A percentile compares a stretch with the other conserved stretches of the same genome.
Conservation (phyloP, 2,113 vertebrate genomes). For the Erpornis zantholeuca region DNA sequence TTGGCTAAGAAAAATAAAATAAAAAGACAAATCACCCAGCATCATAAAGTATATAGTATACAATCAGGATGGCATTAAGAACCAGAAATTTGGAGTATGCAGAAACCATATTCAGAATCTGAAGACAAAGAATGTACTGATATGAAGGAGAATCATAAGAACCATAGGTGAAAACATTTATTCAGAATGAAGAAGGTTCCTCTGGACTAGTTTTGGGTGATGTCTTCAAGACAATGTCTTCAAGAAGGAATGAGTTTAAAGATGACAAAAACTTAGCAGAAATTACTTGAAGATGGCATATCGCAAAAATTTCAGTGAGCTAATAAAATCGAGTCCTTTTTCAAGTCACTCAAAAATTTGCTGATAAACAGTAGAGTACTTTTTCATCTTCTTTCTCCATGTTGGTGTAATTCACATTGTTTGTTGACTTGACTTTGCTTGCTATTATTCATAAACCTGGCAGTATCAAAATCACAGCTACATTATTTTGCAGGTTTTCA, state of each 20-base stretch:
- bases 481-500: not conserved
- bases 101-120: not conserved
- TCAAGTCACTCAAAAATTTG: not conserved
- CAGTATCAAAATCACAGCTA: not conserved
- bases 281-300: not conserved
- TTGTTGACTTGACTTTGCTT: not conserved
- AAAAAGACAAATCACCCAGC: not conserved
- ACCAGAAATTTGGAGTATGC: not conserved
- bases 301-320: not conserved
- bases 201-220: not conserved
- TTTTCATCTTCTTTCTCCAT: not conserved
- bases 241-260: not conserved
- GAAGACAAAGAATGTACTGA: not conserved
- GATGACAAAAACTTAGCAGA: not conserved
- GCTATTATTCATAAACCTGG: not conserved
- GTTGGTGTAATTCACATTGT: not conserved
- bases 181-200: not conserved
- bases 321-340: not conserved
- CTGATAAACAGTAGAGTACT: not conserved
- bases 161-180: not conserved
- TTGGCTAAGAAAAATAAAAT: not conserved
- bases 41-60: not conserved
- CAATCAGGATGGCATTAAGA: not conserved
- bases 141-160: not conserved
- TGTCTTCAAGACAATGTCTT: not conserved